Conservation (phyloP, 2,797 vertebrate genomes). For the Ctenopoma kingsleyae region DNA sequence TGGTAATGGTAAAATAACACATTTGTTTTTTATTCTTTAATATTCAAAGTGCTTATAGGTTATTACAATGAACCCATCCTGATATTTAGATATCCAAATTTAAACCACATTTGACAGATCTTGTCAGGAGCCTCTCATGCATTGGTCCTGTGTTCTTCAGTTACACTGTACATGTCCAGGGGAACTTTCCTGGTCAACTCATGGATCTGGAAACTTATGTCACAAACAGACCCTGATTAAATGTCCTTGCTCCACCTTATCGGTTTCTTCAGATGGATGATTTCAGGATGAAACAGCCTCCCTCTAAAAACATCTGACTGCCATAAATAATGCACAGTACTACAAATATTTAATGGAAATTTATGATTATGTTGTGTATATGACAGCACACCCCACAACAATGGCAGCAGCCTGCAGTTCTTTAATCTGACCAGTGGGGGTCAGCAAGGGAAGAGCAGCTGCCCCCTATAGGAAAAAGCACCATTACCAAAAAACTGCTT, state of each 20-base stretch:
- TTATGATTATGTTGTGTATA: background rate
- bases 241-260: too few species aligned
- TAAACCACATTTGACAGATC: background rate
- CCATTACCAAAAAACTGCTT: background rate
- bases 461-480: background rate
- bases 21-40: background rate
- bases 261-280: background rate
- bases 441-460: slow-evolving; percentile 12
- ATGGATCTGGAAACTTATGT: background rate
- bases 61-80: background rate
- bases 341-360: background rate
- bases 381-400: background rate
- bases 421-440: slow-evolving; percentile 4
- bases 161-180: background rate
- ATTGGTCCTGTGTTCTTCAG: background rate
- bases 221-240: background rate
- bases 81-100: background rate
- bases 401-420: slow-evolving; percentile 20
- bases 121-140: background rate
- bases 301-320: background rate
- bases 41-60: background rate
- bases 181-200: background rate
- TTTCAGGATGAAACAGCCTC: background rate
- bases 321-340: background rate
- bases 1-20: background rate